Percentiles rank a stretch among this genome's conserved stretches.
phyloP scores from a whole-genome alignment of 2,797 vertebrate genomes.

The Semotilus atromaculatus region DNA sequence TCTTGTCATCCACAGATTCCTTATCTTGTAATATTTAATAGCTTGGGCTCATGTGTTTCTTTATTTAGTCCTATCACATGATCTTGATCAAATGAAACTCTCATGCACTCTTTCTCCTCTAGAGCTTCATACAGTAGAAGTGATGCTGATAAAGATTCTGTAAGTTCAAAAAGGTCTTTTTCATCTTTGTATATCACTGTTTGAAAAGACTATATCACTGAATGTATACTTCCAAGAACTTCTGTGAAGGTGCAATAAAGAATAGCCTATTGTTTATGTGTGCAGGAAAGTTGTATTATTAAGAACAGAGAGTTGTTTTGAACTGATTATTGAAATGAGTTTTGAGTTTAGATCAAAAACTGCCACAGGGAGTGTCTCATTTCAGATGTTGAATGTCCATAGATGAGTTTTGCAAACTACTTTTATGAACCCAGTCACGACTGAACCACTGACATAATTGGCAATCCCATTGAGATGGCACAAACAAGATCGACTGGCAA shows the following conservation, averaged over 20 bases:
- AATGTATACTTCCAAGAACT: neutral
- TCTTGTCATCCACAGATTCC: neutral
- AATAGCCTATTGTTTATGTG: neutral
- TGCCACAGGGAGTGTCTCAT: neutral
- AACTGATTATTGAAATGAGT: neutral
- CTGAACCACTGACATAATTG: neutral
- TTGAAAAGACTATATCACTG: neutral
- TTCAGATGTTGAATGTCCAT: neutral
- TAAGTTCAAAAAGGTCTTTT: neutral
- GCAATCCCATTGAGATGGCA: too few species aligned
- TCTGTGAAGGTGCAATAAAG: neutral
- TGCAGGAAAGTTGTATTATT: neutral
- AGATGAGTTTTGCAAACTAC: neutral
- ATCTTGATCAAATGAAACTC: neutral
- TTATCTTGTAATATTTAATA: neutral
- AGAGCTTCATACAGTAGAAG: neutral
- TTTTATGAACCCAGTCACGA: neutral
- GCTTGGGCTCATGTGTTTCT: neutral
- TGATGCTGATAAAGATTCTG: neutral
- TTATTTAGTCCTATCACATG: neutral
- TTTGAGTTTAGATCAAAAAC: slow-evolving; percentile 11
- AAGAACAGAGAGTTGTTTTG: slow-evolving; percentile 33
- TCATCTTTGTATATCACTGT: neutral
- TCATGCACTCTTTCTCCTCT: neutral
- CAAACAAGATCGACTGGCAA: neutral